These are phyloP conservation scores for Chascanopsetta lugubris DNA, from an alignment of 2,113 vertebrate species.

Conservation along the genomic window DNA sequence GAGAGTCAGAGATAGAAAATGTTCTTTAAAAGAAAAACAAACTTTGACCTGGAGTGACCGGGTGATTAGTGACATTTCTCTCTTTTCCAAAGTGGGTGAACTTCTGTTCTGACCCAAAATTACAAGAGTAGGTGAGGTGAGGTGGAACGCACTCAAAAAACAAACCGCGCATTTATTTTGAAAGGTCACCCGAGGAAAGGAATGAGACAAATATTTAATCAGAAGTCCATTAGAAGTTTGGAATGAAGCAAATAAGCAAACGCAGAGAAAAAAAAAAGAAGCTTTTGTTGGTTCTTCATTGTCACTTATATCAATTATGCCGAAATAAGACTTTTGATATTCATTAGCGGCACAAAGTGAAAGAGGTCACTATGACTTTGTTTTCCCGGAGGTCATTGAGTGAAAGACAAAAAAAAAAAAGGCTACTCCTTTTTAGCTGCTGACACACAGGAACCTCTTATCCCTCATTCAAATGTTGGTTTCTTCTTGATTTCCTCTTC, in stretches of 20 bases:
- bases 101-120: constrained; percentile 3
- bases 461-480: constrained; percentile 77
- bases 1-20: neutral
- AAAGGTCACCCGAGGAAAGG: neutral
- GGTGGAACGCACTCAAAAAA: neutral
- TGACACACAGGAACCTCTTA: constrained; percentile 67
- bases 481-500: constrained; percentile 80
- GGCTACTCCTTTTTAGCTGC: constrained; percentile 56
- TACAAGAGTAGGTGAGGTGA: neutral
- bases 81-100: neutral
- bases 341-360: constrained; percentile 42
- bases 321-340: constrained; percentile 15
- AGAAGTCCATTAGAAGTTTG: neutral
- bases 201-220: constrained; percentile 15
- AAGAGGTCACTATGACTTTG: constrained; percentile 43
- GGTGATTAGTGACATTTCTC: neutral
- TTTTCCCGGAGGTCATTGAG: constrained; percentile 61
- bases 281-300: neutral
- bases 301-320: constrained; percentile 21
- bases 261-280: neutral
- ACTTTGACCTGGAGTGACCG: neutral
- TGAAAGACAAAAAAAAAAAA: constrained; percentile 70
- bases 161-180: neutral
- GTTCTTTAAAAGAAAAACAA: neutral
- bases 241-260: neutral